These are phyloP conservation scores for Lasioglossum marginatum DNA, from an alignment of 2,888 invertebrate species.

Conservation along the genomic window DNA sequence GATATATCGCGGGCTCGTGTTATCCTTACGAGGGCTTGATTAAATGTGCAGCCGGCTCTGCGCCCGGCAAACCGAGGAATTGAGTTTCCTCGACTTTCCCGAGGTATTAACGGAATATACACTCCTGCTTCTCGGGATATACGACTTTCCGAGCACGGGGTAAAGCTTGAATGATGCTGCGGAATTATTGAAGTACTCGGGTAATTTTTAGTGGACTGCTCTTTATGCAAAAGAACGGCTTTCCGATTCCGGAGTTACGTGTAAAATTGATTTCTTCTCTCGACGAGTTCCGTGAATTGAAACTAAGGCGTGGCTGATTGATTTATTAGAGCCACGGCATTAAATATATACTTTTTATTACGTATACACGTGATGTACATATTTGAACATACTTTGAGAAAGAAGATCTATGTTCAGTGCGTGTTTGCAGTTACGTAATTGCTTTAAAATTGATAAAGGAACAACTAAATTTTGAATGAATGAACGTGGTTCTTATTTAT, in stretches of 20 bases:
- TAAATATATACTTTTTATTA: no score
- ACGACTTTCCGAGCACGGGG: background rate
- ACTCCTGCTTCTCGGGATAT: background rate
- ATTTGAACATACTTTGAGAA: no score
- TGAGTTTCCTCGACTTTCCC: background rate
- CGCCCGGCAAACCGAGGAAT: background rate
- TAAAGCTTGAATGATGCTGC: background rate
- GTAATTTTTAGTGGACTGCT: background rate
- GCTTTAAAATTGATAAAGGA: no score
- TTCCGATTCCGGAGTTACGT: background rate
- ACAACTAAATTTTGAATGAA: no score
- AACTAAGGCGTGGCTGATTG: background rate
- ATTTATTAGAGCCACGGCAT: background rate
- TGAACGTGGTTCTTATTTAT: no score
- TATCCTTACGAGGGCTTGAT: constrained; percentile 50
- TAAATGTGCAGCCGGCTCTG: constrained; percentile 38
- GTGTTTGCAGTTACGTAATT: no score
- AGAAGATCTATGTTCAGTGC: no score
- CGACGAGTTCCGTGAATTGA: background rate
- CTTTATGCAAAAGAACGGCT: background rate
- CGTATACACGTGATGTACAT: no score
- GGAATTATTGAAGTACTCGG: background rate
- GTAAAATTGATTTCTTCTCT: background rate
- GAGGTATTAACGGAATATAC: background rate
- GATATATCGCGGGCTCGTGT: constrained; percentile 64